Conservation (phyloP, 2,113 vertebrate species). For the Aegithalos caudatus region DNA sequence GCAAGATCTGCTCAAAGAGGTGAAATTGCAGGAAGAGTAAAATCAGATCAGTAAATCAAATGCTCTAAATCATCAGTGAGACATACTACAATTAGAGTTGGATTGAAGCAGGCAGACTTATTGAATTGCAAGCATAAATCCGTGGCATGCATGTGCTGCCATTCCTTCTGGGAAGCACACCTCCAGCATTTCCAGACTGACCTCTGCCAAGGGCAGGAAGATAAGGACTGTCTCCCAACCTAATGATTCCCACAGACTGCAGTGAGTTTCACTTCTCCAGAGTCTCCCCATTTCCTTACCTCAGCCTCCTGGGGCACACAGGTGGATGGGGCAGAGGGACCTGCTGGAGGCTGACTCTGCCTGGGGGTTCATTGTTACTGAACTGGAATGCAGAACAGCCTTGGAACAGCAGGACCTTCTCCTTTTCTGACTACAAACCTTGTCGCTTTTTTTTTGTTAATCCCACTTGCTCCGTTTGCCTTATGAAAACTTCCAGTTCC, state of each 20-base stretch:
- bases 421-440: background rate
- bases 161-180: slow-evolving; percentile 8
- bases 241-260: background rate
- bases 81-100: slow-evolving; percentile 39
- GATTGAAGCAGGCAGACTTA: slow-evolving; percentile 15
- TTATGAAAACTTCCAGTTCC: background rate
- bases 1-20: slow-evolving; percentile 43
- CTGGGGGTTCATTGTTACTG: background rate
- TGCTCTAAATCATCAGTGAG: slow-evolving; percentile 22
- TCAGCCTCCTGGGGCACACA: fast-evolving
- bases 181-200: background rate
- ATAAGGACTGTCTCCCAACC: background rate
- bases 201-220: slow-evolving; percentile 4
- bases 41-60: slow-evolving; percentile 59
- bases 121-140: slow-evolving; percentile 18
- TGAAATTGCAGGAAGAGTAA: slow-evolving; percentile 60
- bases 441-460: background rate
- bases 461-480: background rate
- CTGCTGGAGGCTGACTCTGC: background rate
- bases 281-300: background rate
- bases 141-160: background rate
- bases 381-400: background rate
- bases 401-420: background rate
- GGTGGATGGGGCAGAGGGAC: background rate
- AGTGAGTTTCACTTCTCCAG: background rate